Evolutionary conservation across 2,888 invertebrate genomes (phyloP).

Genomic region (Anodontia alba): DNA sequence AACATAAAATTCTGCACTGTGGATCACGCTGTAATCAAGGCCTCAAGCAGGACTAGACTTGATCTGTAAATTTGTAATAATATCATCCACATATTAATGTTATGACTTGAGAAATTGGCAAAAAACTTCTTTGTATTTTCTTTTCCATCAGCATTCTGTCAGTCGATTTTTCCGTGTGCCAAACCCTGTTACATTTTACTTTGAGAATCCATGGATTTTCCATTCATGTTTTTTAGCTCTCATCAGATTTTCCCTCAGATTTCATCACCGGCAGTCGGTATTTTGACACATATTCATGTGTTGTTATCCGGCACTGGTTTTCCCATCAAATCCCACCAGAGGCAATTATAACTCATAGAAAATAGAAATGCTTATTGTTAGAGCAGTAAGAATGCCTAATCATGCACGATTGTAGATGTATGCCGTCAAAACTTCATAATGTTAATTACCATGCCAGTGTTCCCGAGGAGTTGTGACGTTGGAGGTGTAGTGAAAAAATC

Average conservation of each 20-base stretch:
- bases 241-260: constrained; percentile 40
- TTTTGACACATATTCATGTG: constrained; percentile 43
- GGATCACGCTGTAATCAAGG: too few species aligned
- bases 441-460: not conserved
- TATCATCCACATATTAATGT: not conserved
- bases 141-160: not conserved
- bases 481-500: constrained; percentile 2
- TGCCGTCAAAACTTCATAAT: constrained; percentile 17
- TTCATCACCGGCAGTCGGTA: constrained; percentile 14
- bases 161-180: not conserved
- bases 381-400: constrained; percentile 40
- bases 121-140: not conserved
- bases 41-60: too few species aligned
- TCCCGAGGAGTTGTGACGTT: constrained; percentile 8
- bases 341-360: constrained; percentile 56
- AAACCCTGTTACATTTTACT: not conserved
- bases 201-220: not conserved
- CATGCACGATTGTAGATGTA: constrained; percentile 38
- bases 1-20: too few species aligned
- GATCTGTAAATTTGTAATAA: too few species aligned
- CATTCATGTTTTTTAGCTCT: not conserved
- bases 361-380: constrained; percentile 57
- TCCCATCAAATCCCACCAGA: constrained; percentile 44
- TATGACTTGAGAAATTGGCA: not conserved
- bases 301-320: constrained; percentile 44